A percentile compares a stretch with the other conserved stretches of the same genome.
These are phyloP conservation scores for Drosophila kambysellisi DNA, from an alignment of 2,888 invertebrate genomes.

Conservation along the genomic window DNA sequence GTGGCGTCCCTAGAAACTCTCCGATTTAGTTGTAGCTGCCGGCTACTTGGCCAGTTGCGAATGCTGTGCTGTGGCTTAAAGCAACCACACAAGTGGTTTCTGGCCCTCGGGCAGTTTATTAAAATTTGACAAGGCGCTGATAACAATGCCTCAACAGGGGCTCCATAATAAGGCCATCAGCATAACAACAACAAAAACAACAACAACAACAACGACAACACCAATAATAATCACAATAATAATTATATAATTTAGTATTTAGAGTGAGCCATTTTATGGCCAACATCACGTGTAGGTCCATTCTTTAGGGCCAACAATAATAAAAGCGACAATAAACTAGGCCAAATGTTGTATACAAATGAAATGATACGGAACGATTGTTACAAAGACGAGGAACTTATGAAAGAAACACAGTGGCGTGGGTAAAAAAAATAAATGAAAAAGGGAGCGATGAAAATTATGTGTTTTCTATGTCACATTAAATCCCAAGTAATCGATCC, in stretches of 20 bases:
- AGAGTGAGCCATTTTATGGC: slow-evolving; percentile 50
- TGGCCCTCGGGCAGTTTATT: slow-evolving; percentile 32
- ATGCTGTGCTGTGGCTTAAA: slow-evolving; percentile 8
- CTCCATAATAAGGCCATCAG: slow-evolving; percentile 46
- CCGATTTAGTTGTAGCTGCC: slow-evolving; percentile 4
- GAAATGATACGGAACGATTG: slow-evolving; percentile 34
- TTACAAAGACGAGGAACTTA: slow-evolving; percentile 14
- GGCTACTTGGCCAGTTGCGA: slow-evolving; percentile 30
- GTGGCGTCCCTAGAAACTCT: slow-evolving; percentile 24
- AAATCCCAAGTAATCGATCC: not conserved
- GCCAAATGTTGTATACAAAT: slow-evolving; percentile 43
- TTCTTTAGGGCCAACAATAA: slow-evolving; percentile 28
- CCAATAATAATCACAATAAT: slow-evolving; percentile 39
- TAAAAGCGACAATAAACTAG: slow-evolving; percentile 65
- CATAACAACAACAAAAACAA: slow-evolving; percentile 28
- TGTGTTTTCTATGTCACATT: not conserved
- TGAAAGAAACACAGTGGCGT: slow-evolving; percentile 44
- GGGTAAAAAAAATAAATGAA: not conserved
- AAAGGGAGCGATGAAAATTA: not conserved
- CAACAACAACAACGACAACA: slow-evolving; percentile 24
- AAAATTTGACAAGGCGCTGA: slow-evolving; percentile 62
- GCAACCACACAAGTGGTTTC: slow-evolving; percentile 62
- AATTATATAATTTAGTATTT: slow-evolving; percentile 74
- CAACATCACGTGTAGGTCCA: slow-evolving; percentile 34
- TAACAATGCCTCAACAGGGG: slow-evolving; percentile 64